Base-by-base conservation (phyloP, 2,888 invertebrate species). In the Hylaea fasciaria region DNA sequence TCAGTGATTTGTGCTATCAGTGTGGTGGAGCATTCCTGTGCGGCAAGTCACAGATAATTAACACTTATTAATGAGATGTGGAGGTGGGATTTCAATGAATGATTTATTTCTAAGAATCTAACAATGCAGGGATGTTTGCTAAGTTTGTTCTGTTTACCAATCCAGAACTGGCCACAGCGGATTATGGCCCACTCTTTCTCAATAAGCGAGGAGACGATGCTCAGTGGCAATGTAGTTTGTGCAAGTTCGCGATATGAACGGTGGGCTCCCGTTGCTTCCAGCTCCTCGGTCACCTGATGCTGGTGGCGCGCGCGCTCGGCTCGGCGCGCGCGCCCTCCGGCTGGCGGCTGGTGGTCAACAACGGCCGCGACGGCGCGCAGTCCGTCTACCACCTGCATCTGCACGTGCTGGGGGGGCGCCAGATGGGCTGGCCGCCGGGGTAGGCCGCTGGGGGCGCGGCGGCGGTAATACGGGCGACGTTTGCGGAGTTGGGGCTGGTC, bases 381-480 rank as follows among this genome's bases (percentile, higher is more conserved):
- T 95, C 95, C 7, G 96, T 97, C 2, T 96, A 95, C 85, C 97
- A 97, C 78, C 87, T 97, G 2, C 97, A 97, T 77, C 77, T 97
- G 29, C 97, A 97, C 81, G 95, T 97, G 41, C 78, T 97, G 40
- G 97, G 97, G 0, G 96, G 96, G 0, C 82, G 97, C 47, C 97
- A 97, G 86, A 91, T 97, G 93, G 87, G 85, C 0, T 96, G 96
- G 96, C 95, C 95, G 0, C 96, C 96, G 0, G 95, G 95, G 41
- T 95, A 93, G 47, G 13, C n/a, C n/a, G n/a, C n/a, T n/a, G n/a
- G 29, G 41, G 14, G 41, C 12, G 2, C 7, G 9, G 9, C 32
- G 32, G 32, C 9, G 10, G 32, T 32, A 8, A 10, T 32, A 32
- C 32, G 32, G 32, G 9, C 9, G 32, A 8, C 3, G 32, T 32